These are phyloP conservation scores for Pseudomyrmex flavicornis DNA, from an alignment of 1,140 invertebrate species.

Conservation along the genomic window DNA sequence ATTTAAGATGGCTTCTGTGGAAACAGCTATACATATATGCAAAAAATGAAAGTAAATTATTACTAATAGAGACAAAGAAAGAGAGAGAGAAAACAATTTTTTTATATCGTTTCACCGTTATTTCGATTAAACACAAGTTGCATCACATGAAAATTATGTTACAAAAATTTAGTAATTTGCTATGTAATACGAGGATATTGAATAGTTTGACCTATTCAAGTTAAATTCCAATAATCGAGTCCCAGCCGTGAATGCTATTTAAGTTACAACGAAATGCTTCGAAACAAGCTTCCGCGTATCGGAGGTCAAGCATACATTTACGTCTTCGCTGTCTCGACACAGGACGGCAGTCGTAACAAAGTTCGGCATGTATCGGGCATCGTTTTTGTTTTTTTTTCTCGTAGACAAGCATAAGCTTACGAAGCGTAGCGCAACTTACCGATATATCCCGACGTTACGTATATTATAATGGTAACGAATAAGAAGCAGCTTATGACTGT, in stretches of 20 bases:
- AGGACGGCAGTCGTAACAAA: not conserved
- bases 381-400: not conserved
- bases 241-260: slow-evolving; percentile 28
- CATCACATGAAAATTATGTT: not conserved
- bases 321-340: slow-evolving; percentile 12
- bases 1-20: not conserved
- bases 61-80: not conserved
- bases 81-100: not conserved
- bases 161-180: slow-evolving; percentile 24
- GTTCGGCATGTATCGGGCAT: slow-evolving; percentile 7
- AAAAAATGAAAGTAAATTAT: slow-evolving; percentile 18
- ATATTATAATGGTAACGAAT: slow-evolving; percentile 49
- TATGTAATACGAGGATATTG: slow-evolving; percentile 17
- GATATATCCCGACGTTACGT: slow-evolving; percentile 38
- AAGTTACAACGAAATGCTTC: slow-evolving; percentile 27
- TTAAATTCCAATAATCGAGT: slow-evolving; percentile 37
- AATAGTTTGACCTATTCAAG: slow-evolving; percentile 33
- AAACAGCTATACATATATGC: not conserved
- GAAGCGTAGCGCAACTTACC: slow-evolving; percentile 33
- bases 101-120: not conserved
- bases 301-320: slow-evolving; percentile 26
- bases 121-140: not conserved
- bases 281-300: slow-evolving; percentile 36
- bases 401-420: not conserved
- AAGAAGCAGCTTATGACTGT: slow-evolving; percentile 51